These are phyloP conservation scores for Dufourea novaeangliae DNA, from an alignment of 1,140 invertebrate genomes.

Conservation along the genomic window DNA sequence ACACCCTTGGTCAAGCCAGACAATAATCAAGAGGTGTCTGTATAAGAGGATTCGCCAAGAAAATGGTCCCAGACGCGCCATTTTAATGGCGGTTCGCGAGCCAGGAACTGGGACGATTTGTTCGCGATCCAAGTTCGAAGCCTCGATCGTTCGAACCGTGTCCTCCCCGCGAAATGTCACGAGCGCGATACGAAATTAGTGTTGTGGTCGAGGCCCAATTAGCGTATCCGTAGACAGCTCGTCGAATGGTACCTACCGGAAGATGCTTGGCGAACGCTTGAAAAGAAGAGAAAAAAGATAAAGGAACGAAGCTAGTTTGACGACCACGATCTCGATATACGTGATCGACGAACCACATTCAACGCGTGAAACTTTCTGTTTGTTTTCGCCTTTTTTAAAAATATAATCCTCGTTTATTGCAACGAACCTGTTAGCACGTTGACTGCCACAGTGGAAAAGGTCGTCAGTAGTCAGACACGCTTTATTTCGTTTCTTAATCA, in stretches of 20 bases:
- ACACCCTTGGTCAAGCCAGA: too few species aligned
- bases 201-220: conserved; percentile 15
- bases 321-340: neutral
- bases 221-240: neutral
- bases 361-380: too few species aligned
- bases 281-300: neutral
- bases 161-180: conserved; percentile 41
- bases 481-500: too few species aligned
- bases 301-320: too few species aligned
- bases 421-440: too few species aligned
- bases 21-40: too few species aligned
- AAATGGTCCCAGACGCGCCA: neutral
- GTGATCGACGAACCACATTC: too few species aligned
- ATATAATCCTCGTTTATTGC: too few species aligned
- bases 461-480: too few species aligned
- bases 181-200: conserved; percentile 31
- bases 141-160: neutral
- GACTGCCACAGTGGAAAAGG: too few species aligned
- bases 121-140: conserved; percentile 10
- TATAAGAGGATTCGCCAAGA: too few species aligned
- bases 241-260: neutral
- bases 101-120: neutral
- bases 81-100: neutral
- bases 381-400: too few species aligned
- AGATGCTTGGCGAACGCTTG: neutral